These are phyloP conservation scores for Leptinotarsa tumamoca DNA, from an alignment of 2,888 invertebrate species.

Conservation along the genomic window DNA sequence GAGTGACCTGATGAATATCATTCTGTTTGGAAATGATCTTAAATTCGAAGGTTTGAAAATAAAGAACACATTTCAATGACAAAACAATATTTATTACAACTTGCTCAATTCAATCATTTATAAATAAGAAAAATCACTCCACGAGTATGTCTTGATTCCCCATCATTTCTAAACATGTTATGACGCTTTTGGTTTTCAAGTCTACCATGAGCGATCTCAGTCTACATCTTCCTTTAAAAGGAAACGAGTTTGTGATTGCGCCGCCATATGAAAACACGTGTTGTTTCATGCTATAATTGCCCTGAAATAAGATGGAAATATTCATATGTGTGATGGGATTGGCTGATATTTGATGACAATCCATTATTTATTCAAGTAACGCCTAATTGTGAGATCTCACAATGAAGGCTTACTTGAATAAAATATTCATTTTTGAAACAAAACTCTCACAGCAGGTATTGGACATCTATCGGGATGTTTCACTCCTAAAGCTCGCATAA, in stretches of 20 bases:
- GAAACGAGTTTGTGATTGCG: constrained; percentile 1
- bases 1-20: too few species aligned
- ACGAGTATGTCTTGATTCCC: background rate
- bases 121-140: background rate
- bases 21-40: too few species aligned
- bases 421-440: background rate
- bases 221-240: constrained; percentile 28
- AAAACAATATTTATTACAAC: too few species aligned
- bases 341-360: too few species aligned
- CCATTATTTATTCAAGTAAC: background rate
- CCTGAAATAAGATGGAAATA: constrained; percentile 28
- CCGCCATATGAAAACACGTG: constrained; percentile 16
- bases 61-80: too few species aligned
- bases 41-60: too few species aligned
- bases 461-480: constrained; percentile 45
- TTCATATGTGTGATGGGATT: background rate
- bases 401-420: too few species aligned
- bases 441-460: constrained; percentile 40
- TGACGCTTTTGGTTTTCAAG: background rate
- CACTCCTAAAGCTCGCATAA: constrained; percentile 30
- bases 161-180: constrained; percentile 12
- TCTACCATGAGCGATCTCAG: background rate
- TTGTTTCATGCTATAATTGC: constrained; percentile 30
- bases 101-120: background rate
- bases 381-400: too few species aligned